phyloP scores from a whole-genome alignment of 2,888 invertebrate genomes.

The Lumbricus terrestris region DNA sequence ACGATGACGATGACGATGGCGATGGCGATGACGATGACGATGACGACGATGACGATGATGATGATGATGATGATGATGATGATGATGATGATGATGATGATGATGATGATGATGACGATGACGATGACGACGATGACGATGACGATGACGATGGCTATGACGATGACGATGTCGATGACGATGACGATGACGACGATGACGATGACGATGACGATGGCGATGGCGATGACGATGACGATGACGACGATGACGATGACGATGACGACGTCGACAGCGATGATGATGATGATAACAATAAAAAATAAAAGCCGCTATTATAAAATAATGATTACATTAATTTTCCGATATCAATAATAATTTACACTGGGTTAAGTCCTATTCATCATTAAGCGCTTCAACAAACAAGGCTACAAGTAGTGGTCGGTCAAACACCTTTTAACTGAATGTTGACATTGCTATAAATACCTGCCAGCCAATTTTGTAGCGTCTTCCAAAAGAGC shows the following conservation, averaged over 20 bases:
- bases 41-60: neutral
- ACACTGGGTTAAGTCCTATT: too few species aligned
- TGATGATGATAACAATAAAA: neutral
- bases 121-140: neutral
- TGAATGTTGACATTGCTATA: too few species aligned
- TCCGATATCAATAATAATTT: too few species aligned
- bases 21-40: neutral
- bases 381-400: too few species aligned
- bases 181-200: neutral
- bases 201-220: neutral
- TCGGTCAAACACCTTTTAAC: too few species aligned
- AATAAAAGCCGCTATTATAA: too few species aligned
- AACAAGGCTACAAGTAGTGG: too few species aligned
- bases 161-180: neutral
- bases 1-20: too few species aligned
- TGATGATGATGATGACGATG: neutral
- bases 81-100: constrained; percentile 3
- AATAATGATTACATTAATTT: too few species aligned
- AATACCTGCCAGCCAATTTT: too few species aligned
- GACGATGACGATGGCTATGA: neutral
- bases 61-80: constrained; percentile 3
- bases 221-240: neutral
- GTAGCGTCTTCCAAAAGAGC: too few species aligned
- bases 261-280: neutral
- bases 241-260: neutral